Conservation (phyloP, 2,888 invertebrate species). For the Fabriciana adippe region DNA sequence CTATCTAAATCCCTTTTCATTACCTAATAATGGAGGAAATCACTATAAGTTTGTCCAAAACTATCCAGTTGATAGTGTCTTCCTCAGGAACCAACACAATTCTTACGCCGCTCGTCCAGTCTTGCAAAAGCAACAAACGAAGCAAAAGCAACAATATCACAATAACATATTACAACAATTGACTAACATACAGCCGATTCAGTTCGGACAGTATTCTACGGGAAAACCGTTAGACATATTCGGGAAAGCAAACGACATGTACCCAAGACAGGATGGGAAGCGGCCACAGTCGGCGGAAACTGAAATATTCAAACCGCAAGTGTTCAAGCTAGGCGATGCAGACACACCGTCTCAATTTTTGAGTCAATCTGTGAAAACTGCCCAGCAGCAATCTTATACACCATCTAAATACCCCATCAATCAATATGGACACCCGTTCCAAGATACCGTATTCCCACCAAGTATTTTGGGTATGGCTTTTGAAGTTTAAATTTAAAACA, state of each 20-base stretch:
- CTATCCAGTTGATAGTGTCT: conserved; percentile 64
- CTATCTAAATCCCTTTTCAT: conserved; percentile 72
- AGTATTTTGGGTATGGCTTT: conserved; percentile 65
- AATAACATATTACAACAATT: conserved; percentile 67
- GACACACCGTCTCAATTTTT: conserved; percentile 65
- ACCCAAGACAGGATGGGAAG: conserved; percentile 56
- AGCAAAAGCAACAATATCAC: conserved; percentile 63
- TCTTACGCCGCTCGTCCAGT: conserved; percentile 65
- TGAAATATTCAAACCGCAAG: conserved; percentile 71
- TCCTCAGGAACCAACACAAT: conserved; percentile 70
- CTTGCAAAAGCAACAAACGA: conserved; percentile 64
- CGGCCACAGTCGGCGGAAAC: conserved; percentile 48
- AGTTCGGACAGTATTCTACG: conserved; percentile 66
- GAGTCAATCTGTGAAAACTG: conserved; percentile 70
- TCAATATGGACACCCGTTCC: conserved; percentile 55
- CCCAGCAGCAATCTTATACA: conserved; percentile 60
- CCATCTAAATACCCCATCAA: conserved; percentile 31
- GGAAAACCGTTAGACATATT: conserved; percentile 63
- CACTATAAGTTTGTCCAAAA: conserved; percentile 73
- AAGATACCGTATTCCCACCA: conserved; percentile 63
- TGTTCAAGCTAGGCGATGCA: conserved; percentile 69
- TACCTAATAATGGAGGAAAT: conserved; percentile 58
- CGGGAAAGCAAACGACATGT: conserved; percentile 64
- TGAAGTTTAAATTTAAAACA: neutral
- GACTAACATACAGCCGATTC: conserved; percentile 66